Conservation (phyloP, 2,888 invertebrate genomes). For the Epistrophe grossulariae region DNA sequence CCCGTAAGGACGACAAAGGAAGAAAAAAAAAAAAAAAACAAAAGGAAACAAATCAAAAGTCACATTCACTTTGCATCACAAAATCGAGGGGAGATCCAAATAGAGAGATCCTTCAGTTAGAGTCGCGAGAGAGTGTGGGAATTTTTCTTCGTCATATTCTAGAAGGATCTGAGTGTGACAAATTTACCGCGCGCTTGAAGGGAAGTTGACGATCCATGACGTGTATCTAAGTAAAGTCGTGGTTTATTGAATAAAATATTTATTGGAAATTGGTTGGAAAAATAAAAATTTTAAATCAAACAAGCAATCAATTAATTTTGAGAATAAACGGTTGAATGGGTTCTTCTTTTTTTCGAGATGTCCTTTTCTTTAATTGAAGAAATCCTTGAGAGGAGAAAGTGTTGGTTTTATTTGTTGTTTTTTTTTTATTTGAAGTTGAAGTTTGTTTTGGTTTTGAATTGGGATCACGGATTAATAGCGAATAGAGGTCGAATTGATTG, state of each 20-base stretch:
- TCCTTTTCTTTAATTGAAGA: neutral
- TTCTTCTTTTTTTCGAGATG: neutral
- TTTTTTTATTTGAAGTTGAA: neutral
- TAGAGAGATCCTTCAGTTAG: neutral
- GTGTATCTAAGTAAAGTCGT: conserved; percentile 49
- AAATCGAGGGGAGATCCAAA: conserved; percentile 60
- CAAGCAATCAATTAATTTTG: conserved; percentile 74
- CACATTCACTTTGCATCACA: conserved; percentile 68
- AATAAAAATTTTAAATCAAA: conserved; percentile 46
- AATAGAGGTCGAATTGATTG: conserved; percentile 7
- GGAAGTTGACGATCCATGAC: conserved; percentile 72
- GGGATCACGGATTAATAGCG: conserved; percentile 2
- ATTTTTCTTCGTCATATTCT: conserved; percentile 37
- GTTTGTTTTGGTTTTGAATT: conserved; percentile 23
- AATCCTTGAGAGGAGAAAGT: conserved; percentile 29
- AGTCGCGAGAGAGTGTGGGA: conserved; percentile 61
- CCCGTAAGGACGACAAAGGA: neutral
- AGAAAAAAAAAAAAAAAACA: conserved; percentile 23
- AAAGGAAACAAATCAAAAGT: conserved; percentile 67
- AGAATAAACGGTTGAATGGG: conserved; percentile 32
- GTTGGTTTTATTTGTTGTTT: conserved; percentile 16
- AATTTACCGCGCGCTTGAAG: conserved; percentile 63
- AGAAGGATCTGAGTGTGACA: conserved; percentile 45
- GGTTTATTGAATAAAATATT: conserved; percentile 66
- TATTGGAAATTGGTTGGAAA: conserved; percentile 66